These are phyloP conservation scores for Xenus cinereus DNA, from an alignment of 2,113 vertebrate genomes.

Conservation along the genomic window DNA sequence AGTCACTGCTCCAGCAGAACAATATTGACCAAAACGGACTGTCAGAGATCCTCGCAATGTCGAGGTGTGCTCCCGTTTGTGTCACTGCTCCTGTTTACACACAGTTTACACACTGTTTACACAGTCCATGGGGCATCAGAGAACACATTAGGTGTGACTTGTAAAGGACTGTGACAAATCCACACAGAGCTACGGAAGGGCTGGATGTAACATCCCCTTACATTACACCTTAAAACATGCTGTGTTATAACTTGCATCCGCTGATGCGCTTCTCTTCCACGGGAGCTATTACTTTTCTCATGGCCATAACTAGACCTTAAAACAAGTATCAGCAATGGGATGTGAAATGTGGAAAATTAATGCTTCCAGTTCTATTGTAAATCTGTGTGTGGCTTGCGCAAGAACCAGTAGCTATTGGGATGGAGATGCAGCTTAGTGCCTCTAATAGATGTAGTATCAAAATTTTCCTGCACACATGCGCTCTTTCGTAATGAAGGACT, in stretches of 20 bases:
- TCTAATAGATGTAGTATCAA: background rate
- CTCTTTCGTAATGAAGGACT: background rate
- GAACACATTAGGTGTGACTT: fast-evolving
- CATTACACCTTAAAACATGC: fast-evolving
- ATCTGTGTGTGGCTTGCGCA: background rate
- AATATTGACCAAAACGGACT: fast-evolving
- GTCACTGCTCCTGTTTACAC: background rate
- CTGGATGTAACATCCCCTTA: fast-evolving
- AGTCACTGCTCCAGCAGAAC: background rate
- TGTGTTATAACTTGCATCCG: background rate
- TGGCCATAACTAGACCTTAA: background rate
- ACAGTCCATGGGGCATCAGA: background rate
- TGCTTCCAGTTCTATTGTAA: background rate
- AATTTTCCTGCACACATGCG: fast-evolving
- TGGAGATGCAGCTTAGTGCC: background rate
- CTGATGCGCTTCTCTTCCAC: background rate
- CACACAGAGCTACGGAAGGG: background rate
- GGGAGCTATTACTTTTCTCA: background rate
- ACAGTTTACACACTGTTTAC: background rate
- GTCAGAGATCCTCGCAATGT: fast-evolving
- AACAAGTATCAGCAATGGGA: background rate
- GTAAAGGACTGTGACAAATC: fast-evolving
- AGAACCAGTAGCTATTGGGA: fast-evolving
- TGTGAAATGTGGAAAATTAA: background rate
- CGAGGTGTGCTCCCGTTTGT: background rate